Percentiles rank a stretch among this genome's conserved stretches.
Evolutionary conservation across 1,140 invertebrate genomes (phyloP).

Genomic region (Phthorimaea operculella): DNA sequence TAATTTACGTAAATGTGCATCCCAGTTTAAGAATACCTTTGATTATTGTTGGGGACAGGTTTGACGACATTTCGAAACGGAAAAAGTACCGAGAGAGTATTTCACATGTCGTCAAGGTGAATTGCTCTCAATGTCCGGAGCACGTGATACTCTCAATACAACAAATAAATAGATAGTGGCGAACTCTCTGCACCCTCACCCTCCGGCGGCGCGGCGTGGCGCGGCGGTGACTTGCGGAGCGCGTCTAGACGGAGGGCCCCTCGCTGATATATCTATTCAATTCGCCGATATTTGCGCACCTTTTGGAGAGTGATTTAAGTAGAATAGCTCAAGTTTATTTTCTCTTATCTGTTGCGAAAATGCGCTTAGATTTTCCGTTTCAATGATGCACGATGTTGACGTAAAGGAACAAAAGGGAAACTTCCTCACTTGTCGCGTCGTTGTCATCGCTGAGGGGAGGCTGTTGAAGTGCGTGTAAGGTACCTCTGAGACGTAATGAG

Average conservation of each 20-base stretch:
- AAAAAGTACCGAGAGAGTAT: background rate
- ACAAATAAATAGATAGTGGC: conserved; percentile 59
- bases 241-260: conserved; percentile 62
- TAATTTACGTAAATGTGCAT: background rate
- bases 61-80: background rate
- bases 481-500: conserved; percentile 15
- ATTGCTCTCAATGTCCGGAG: conserved; percentile 40
- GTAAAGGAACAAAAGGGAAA: conserved; percentile 10
- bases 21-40: too few relatives aligned
- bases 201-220: too few relatives aligned
- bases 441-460: conserved; percentile 15
- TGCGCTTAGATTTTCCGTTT: background rate
- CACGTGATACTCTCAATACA: conserved; percentile 49
- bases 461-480: conserved; percentile 23
- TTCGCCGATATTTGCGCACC: conserved; percentile 12
- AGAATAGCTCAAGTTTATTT: conserved; percentile 1
- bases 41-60: too few relatives aligned
- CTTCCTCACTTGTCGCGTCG: conserved; percentile 8
- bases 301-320: conserved; percentile 5
- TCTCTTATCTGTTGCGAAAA: background rate
- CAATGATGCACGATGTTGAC: background rate
- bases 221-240: conserved; percentile 50
- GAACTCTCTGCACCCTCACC: conserved; percentile 52
- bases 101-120: conserved; percentile 14
- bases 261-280: conserved; percentile 31